Percentiles rank a stretch among this genome's conserved stretches.
Evolutionary conservation across 2,888 invertebrate species (phyloP).

Genomic region (Drosophila lacicola): DNA sequence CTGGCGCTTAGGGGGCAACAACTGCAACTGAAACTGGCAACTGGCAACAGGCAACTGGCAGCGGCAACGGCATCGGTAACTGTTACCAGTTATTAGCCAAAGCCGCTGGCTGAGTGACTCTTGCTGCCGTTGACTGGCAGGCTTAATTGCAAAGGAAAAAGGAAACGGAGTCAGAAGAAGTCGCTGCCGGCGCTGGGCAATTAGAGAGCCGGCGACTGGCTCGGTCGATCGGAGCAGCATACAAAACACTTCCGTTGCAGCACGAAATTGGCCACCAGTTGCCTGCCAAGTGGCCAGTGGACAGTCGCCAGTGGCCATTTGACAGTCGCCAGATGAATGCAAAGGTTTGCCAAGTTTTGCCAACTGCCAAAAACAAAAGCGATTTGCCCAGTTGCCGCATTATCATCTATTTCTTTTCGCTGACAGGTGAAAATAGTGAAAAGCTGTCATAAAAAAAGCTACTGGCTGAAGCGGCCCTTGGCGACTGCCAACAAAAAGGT

Average conservation of each 20-base stretch:
- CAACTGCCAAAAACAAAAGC: constrained; percentile 25
- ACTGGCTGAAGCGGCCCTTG: constrained; percentile 15
- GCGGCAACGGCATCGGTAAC: constrained; percentile 51
- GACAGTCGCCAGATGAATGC: constrained; percentile 35
- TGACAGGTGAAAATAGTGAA: constrained; percentile 71
- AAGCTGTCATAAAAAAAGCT: constrained; percentile 54
- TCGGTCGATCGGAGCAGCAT: not conserved
- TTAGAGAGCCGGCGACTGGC: constrained; percentile 31
- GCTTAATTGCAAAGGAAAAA: constrained; percentile 61
- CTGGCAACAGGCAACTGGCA: constrained; percentile 4
- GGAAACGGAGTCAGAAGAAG: constrained; percentile 51
- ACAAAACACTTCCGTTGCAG: constrained; percentile 36
- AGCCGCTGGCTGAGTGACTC: constrained; percentile 21
- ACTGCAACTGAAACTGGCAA: constrained; percentile 9
- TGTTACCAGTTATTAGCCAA: constrained; percentile 58
- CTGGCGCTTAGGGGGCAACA: constrained; percentile 34
- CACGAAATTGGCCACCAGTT: constrained; percentile 19
- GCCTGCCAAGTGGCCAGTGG: not conserved
- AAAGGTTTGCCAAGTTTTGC: constrained; percentile 34
- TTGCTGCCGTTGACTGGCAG: constrained; percentile 26
- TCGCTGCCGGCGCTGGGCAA: constrained; percentile 51
- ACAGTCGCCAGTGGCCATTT: constrained; percentile 11
- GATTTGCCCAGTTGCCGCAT: constrained; percentile 15
- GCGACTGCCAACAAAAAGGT: constrained; percentile 4
- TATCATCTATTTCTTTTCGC: constrained; percentile 10